phyloP scores from a whole-genome alignment of 2,797 vertebrate species.

The Parambassis ranga region DNA sequence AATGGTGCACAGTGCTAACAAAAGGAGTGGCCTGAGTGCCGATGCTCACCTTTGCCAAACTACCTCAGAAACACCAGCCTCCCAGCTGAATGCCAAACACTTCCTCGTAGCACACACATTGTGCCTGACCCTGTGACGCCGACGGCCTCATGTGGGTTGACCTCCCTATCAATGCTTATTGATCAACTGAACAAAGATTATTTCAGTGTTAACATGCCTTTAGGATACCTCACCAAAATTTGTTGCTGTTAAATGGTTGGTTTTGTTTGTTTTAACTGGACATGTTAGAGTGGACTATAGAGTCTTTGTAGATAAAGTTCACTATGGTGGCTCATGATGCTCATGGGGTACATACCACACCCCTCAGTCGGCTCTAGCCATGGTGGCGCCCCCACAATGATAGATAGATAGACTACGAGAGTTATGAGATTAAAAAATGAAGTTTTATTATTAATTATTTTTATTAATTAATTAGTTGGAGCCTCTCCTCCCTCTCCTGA shows the following conservation, averaged over 20 bases:
- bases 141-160: not conserved
- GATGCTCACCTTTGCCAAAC: not conserved
- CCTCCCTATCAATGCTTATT: not conserved
- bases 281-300: slow-evolving; percentile 20
- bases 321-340: not conserved
- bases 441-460: no score
- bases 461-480: no score
- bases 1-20: no score
- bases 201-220: not conserved
- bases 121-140: not conserved
- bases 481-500: no score
- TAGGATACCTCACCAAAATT: not conserved
- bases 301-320: slow-evolving; percentile 21
- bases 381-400: no score
- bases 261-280: no score
- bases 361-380: no score
- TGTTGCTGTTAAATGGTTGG: not conserved
- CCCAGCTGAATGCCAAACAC: not conserved
- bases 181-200: not conserved
- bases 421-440: no score
- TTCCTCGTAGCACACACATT: not conserved
- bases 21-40: not conserved
- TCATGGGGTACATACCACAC: not conserved
- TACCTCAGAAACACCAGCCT: not conserved
- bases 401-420: no score